phyloP scores from a whole-genome alignment of 2,888 invertebrate species.

The Sylvicola fuscatus region DNA sequence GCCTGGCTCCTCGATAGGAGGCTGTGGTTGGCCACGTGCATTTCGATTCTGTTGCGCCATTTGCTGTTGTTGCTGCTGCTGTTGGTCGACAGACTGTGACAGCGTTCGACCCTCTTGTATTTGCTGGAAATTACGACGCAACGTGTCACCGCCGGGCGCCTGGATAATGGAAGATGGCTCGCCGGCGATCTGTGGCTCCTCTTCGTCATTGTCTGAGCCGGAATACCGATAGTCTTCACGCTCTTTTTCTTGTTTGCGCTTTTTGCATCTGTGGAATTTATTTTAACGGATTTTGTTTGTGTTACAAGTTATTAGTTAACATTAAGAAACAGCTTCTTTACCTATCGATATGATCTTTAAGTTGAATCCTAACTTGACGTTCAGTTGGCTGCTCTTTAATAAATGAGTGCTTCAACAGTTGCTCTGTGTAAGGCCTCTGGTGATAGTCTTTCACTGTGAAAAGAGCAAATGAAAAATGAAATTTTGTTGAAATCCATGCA shows the following conservation, averaged over 20 bases:
- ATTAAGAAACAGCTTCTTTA: neutral
- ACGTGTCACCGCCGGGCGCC: constrained; percentile 77
- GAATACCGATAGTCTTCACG: constrained; percentile 70
- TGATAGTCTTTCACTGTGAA: constrained; percentile 86
- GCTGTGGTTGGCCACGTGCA: constrained; percentile 20
- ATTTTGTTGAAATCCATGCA: too few species aligned
- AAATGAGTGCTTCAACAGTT: constrained; percentile 90
- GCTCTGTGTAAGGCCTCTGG: constrained; percentile 95
- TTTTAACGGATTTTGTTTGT: neutral
- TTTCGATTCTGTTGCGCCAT: constrained; percentile 12
- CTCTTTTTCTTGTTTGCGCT: constrained; percentile 78
- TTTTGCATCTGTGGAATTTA: constrained; percentile 62
- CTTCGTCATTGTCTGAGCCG: constrained; percentile 94
- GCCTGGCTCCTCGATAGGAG: constrained; percentile 51
- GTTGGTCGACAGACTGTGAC: constrained; percentile 35
- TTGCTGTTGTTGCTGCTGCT: constrained; percentile 35
- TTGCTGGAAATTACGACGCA: constrained; percentile 94
- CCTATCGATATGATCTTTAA: constrained; percentile 96
- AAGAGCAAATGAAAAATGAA: neutral
- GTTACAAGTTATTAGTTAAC: neutral
- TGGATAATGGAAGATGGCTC: constrained; percentile 88
- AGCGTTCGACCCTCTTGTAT: constrained; percentile 65
- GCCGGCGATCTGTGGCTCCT: constrained; percentile 75
- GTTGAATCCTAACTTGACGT: constrained; percentile 90
- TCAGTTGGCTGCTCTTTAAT: constrained; percentile 98